phyloP scores from a whole-genome alignment of 2,797 vertebrate genomes.

The Linurgus olivaceus region DNA sequence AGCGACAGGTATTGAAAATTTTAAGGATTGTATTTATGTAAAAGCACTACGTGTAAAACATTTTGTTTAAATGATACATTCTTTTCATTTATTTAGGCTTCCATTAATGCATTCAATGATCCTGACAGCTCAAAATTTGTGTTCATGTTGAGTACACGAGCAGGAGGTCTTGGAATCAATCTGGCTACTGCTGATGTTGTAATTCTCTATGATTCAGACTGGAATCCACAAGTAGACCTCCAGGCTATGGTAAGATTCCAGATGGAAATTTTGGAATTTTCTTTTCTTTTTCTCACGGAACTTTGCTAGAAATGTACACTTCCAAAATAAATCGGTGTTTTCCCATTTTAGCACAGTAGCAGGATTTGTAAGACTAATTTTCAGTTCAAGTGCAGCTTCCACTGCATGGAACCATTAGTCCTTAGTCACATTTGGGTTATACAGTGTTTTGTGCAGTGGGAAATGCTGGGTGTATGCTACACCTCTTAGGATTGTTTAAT shows the following conservation, averaged over 20 bases:
- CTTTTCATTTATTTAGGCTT: constrained; percentile 79
- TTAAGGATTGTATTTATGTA: background rate
- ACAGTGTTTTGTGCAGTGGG: background rate
- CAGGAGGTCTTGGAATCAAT: constrained; percentile 97
- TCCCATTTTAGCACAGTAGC: background rate
- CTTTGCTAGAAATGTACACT: background rate
- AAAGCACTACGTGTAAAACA: background rate
- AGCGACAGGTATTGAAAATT: constrained; percentile 86
- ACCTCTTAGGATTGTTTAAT: background rate
- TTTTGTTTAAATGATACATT: background rate
- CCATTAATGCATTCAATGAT: constrained; percentile 93
- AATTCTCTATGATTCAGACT: constrained; percentile 98
- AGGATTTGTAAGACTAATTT: background rate
- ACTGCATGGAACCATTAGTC: background rate
- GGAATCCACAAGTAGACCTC: constrained; percentile 99
- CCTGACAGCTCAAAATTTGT: constrained; percentile 93
- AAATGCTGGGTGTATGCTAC: background rate
- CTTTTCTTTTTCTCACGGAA: background rate
- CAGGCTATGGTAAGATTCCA: constrained; percentile 90
- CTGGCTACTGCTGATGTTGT: constrained; percentile 98
- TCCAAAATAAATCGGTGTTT: background rate
- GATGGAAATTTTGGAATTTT: rapidly evolving
- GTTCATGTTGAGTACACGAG: constrained; percentile 98
- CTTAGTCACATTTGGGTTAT: background rate
- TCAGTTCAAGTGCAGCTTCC: background rate